Evolutionary conservation across 2,888 invertebrate species (phyloP).

Genomic region (Scelioninae gen. 1): DNA sequence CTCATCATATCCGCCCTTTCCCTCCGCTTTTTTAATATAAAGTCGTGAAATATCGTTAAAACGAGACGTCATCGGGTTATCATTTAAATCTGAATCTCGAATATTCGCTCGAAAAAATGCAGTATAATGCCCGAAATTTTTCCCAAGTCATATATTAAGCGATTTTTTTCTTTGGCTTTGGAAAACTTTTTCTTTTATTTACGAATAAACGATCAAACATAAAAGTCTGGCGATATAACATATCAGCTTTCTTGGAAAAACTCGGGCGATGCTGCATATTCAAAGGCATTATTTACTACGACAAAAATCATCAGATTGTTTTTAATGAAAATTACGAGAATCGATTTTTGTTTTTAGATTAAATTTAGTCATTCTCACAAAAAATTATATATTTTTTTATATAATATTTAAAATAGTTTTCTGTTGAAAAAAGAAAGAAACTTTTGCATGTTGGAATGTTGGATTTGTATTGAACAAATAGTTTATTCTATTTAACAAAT

Average conservation of each 20-base stretch:
- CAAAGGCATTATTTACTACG: background rate
- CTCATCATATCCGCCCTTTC: too few relatives aligned
- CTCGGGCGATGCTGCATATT: background rate
- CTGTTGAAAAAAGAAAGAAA: too few relatives aligned
- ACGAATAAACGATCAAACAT: conserved; percentile 13
- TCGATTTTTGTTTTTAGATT: too few relatives aligned
- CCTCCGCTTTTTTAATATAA: conserved; percentile 43
- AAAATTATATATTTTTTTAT: too few relatives aligned
- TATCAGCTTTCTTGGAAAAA: background rate
- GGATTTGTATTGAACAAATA: too few relatives aligned
- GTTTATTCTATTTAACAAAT: too few relatives aligned
- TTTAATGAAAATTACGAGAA: too few relatives aligned
- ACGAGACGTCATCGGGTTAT: conserved; percentile 11
- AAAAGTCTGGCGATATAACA: conserved; percentile 2
- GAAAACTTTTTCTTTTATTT: conserved; percentile 13
- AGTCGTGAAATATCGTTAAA: conserved; percentile 33
- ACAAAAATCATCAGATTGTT: background rate
- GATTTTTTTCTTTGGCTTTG: conserved; percentile 21
- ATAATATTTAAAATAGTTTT: too few relatives aligned
- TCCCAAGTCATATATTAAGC: conserved; percentile 9
- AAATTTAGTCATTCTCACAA: too few relatives aligned
- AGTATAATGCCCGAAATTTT: conserved; percentile 11
- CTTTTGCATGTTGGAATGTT: too few relatives aligned
- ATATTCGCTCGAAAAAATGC: background rate
- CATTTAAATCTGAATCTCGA: conserved; percentile 11